phyloP scores from a whole-genome alignment of 1,140 invertebrate species.

The Aporrectodea caliginosa region DNA sequence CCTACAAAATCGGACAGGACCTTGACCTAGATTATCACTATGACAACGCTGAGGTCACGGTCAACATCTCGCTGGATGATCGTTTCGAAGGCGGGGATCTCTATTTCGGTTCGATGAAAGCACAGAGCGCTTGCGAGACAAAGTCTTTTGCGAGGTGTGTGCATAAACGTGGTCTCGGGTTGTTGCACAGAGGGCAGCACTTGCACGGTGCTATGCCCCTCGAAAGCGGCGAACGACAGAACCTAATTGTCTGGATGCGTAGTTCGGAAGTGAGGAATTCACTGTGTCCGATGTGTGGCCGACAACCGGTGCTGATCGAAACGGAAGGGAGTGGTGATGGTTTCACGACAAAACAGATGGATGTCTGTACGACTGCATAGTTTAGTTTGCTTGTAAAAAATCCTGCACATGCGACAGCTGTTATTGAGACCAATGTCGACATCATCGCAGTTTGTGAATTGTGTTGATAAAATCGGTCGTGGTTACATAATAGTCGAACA shows the following conservation, averaged over 20 bases:
- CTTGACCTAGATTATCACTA: constrained; percentile 54
- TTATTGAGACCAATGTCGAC: too few species aligned
- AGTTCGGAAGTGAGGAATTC: constrained; percentile 52
- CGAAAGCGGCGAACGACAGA: constrained; percentile 50
- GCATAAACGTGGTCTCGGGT: constrained; percentile 43
- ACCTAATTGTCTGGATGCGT: constrained; percentile 58
- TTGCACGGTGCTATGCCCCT: constrained; percentile 55
- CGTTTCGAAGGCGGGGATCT: constrained; percentile 51
- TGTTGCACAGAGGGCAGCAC: constrained; percentile 56
- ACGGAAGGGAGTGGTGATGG: constrained; percentile 52
- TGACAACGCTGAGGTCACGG: constrained; percentile 58
- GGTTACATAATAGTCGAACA: too few species aligned
- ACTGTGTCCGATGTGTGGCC: constrained; percentile 56
- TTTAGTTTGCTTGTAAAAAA: too few species aligned
- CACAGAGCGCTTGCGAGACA: constrained; percentile 25
- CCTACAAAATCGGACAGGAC: constrained; percentile 52
- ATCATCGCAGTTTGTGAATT: too few species aligned
- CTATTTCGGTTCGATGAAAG: constrained; percentile 53
- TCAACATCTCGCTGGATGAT: constrained; percentile 55
- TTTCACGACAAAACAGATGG: constrained; percentile 41
- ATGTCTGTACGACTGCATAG: background rate
- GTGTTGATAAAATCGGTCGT: too few species aligned
- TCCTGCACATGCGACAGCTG: too few species aligned
- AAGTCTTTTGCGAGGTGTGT: constrained; percentile 3
- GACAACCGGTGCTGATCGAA: constrained; percentile 43